Conservation (phyloP, 1,140 invertebrate genomes). For the Mactra quadrangularis region DNA sequence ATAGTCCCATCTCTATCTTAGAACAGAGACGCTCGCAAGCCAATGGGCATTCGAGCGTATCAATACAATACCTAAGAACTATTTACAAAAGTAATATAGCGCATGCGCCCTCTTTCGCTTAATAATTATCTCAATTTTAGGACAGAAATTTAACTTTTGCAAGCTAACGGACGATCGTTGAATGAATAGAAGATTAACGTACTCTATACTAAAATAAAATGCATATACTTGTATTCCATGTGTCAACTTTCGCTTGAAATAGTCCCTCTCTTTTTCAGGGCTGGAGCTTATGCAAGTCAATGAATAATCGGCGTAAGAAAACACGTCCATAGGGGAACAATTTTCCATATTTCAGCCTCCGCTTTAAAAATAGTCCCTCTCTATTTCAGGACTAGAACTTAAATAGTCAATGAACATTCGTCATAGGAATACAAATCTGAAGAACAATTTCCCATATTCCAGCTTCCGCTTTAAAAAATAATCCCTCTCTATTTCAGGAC, state of each 20-base stretch:
- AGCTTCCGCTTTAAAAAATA: neutral
- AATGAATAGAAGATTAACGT: neutral
- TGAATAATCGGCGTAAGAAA: conserved; percentile 70
- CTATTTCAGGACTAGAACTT: neutral
- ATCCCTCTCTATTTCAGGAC: neutral
- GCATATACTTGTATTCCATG: neutral
- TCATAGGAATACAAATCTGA: no score
- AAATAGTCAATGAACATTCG: neutral
- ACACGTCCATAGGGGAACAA: conserved; percentile 31
- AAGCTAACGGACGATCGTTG: no score
- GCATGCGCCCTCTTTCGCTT: no score
- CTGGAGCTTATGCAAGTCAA: conserved; percentile 34
- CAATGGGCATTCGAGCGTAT: neutral
- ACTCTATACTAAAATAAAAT: neutral
- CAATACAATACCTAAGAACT: neutral
- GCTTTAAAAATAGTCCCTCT: no score
- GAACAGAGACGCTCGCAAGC: neutral
- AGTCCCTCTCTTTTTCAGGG: neutral
- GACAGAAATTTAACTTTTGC: no score
- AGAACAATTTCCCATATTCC: neutral
- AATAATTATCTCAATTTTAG: no score
- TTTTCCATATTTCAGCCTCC: neutral
- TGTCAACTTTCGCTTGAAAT: neutral
- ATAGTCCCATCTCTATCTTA: no score
- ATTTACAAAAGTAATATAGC: no score